phyloP scores from a whole-genome alignment of 2,888 invertebrate genomes.

The Ennomos fuscantarius region DNA sequence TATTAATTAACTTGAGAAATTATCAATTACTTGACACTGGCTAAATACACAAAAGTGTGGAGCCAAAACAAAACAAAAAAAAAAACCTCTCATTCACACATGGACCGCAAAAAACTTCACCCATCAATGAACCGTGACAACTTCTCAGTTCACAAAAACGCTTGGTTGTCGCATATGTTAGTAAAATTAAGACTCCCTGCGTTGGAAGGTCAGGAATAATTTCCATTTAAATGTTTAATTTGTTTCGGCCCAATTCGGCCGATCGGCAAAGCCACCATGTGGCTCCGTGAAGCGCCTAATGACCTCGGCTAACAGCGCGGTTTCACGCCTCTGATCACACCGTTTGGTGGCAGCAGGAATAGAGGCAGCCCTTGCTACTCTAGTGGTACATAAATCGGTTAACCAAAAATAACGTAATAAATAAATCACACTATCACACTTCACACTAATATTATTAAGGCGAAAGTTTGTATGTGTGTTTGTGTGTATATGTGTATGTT shows the following conservation, averaged over 20 bases:
- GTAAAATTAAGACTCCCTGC: constrained; percentile 69
- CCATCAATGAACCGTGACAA: constrained; percentile 54
- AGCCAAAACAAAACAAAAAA: too few species aligned
- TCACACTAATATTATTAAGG: too few species aligned
- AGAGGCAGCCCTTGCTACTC: constrained; percentile 13
- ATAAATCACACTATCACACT: too few species aligned
- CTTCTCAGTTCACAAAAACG: constrained; percentile 57
- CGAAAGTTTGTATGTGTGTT: too few species aligned
- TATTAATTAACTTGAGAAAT: too few species aligned
- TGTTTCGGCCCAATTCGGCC: constrained; percentile 74
- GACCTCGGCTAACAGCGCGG: constrained; percentile 75
- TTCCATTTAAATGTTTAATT: constrained; percentile 84
- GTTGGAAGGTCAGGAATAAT: constrained; percentile 67
- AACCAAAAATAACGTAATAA: too few species aligned
- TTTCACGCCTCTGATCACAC: constrained; percentile 74
- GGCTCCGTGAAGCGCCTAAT: constrained; percentile 72
- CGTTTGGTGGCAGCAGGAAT: constrained; percentile 33
- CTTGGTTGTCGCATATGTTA: constrained; percentile 62
- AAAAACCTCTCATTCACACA: constrained; percentile 14
- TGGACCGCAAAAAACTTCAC: constrained; percentile 2
- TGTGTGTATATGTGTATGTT: too few species aligned
- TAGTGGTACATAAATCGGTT: too few species aligned
- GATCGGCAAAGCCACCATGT: constrained; percentile 62
- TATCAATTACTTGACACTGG: too few species aligned
- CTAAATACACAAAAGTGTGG: too few species aligned